Conservation (phyloP, 2,113 vertebrate genomes). For the Dasyurus viverrinus region DNA sequence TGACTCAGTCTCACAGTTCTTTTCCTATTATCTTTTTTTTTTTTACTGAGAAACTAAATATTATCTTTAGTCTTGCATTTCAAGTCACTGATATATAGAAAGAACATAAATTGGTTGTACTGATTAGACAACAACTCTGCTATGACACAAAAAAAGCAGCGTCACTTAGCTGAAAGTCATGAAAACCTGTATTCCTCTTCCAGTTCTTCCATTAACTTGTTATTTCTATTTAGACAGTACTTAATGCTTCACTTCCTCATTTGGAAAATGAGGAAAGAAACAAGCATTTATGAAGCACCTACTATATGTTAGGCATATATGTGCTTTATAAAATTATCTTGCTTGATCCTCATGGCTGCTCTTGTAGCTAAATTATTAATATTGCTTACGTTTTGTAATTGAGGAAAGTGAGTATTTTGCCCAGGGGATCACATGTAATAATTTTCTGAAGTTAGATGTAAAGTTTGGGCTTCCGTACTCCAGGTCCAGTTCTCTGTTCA, state of each 20-base stretch:
- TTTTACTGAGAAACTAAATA: too few species aligned
- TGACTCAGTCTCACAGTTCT: not conserved
- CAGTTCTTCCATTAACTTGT: not conserved
- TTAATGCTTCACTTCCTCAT: not conserved
- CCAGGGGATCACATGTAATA: not conserved
- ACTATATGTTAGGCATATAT: not conserved
- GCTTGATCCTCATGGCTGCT: not conserved
- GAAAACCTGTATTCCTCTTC: not conserved
- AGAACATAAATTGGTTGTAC: not conserved
- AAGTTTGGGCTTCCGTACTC: not conserved
- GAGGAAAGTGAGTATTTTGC: not conserved
- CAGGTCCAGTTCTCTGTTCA: not conserved
- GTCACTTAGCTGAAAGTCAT: not conserved
- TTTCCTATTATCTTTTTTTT: not conserved
- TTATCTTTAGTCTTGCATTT: not conserved
- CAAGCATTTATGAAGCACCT: not conserved
- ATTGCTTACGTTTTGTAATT: not conserved
- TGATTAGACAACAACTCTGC: not conserved
- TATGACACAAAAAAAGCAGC: not conserved
- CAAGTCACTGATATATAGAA: not conserved
- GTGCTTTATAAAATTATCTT: not conserved
- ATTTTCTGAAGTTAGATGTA: too few species aligned
- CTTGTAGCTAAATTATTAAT: not conserved
- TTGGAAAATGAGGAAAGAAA: not conserved
- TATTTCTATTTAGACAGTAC: not conserved